These are phyloP conservation scores for Mizuhopecten yessoensis DNA, from an alignment of 1,140 invertebrate species.

Conservation along the genomic window DNA sequence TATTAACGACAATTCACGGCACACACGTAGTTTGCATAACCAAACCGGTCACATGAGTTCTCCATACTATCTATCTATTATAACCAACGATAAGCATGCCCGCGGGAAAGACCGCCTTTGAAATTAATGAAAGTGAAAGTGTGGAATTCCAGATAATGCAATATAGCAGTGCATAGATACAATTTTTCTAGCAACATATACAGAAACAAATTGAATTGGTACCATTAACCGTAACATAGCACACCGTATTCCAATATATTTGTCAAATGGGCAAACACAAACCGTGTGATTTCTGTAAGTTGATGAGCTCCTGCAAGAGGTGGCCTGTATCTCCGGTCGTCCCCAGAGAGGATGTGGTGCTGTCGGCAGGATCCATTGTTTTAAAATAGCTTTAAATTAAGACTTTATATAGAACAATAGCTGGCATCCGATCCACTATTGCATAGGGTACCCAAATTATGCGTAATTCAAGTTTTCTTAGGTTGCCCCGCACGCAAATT, in stretches of 20 bases:
- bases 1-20: no score
- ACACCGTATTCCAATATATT: not conserved
- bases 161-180: no score
- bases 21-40: no score
- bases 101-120: not conserved
- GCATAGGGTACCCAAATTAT: not conserved
- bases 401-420: not conserved
- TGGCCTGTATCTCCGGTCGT: constrained; percentile 69
- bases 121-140: not conserved
- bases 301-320: constrained; percentile 67
- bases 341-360: constrained; percentile 61
- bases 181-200: no score
- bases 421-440: not conserved
- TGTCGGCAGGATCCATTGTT: constrained; percentile 61
- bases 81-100: no score
- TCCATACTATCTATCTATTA: no score
- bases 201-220: no score
- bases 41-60: no score
- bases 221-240: no score
- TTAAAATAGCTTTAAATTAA: not conserved
- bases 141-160: no score
- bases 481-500: constrained; percentile 8
- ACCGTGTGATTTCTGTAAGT: constrained; percentile 67
- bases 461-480: not conserved
- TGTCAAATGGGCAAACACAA: not conserved